Conservation (phyloP, 2,113 vertebrate genomes). For the Scytalopus superciliaris region DNA sequence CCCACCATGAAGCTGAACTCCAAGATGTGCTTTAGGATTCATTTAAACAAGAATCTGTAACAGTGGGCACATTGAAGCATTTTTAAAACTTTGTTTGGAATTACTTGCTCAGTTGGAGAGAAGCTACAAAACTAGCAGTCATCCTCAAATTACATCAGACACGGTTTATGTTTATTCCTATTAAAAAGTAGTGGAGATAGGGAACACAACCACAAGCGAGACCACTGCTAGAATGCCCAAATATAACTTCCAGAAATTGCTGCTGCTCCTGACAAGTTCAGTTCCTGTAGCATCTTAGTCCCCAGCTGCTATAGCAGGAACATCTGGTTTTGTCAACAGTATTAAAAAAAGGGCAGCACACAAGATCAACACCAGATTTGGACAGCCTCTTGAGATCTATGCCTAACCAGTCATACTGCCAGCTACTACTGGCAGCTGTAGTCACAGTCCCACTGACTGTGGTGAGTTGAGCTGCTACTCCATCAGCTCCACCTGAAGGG, state of each 20-base stretch:
- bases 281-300: not conserved
- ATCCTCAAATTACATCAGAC: not conserved
- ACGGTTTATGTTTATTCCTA: not conserved
- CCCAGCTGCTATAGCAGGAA: accelerated
- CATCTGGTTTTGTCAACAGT: not conserved
- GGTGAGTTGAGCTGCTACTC: not conserved
- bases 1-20: not conserved
- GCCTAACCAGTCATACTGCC: not conserved
- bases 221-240: not conserved
- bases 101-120: not conserved
- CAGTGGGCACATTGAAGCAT: not conserved
- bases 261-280: not conserved
- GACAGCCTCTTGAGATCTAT: not conserved
- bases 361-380: not conserved
- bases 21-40: not conserved
- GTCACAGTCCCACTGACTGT: not conserved
- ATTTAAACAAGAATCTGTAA: not conserved
- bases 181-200: not conserved
- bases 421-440: not conserved
- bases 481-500: not conserved
- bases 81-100: not conserved
- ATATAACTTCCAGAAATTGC: not conserved
- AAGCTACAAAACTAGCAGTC: not conserved
- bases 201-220: not conserved
- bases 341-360: not conserved